Conservation (phyloP, 1,140 invertebrate genomes). For the Drosophila aff. region DNA sequence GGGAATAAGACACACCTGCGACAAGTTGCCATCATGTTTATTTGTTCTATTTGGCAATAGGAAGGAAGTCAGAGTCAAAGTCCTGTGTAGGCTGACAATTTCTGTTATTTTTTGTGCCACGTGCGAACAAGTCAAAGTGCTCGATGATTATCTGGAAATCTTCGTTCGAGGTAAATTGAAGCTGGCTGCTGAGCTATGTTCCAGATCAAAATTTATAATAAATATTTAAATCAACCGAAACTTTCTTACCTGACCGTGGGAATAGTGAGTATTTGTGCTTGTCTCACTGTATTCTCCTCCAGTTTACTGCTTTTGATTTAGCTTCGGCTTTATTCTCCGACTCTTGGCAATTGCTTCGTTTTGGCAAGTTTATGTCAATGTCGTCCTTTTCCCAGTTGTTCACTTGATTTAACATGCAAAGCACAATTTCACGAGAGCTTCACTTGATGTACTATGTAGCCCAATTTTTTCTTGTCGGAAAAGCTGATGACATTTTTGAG, state of each 20-base stretch:
- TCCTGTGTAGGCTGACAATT: conserved; percentile 7
- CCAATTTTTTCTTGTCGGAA: background rate
- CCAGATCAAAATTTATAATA: background rate
- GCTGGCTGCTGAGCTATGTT: background rate
- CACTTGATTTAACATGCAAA: conserved; percentile 16
- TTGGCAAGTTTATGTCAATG: conserved; percentile 11
- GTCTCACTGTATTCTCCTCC: conserved; percentile 1
- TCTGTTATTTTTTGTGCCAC: background rate
- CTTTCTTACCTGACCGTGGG: conserved; percentile 6
- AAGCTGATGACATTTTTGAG: background rate
- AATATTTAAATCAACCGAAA: background rate
- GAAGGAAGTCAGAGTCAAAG: background rate
- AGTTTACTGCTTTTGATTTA: conserved; percentile 13
- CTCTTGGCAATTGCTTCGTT: background rate
- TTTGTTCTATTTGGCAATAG: conserved; percentile 20
- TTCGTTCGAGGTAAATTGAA: background rate
- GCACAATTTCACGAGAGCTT: conserved; percentile 16
- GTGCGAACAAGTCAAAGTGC: conserved; percentile 4
- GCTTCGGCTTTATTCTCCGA: background rate
- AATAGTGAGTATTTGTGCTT: background rate
- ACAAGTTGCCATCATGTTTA: conserved; percentile 34
- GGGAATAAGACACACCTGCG: conserved; percentile 44
- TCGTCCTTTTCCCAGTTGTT: conserved; percentile 8
- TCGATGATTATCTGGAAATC: conserved; percentile 23
- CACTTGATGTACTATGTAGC: conserved; percentile 1